These are phyloP conservation scores for Andrena cerasifolii DNA, from an alignment of 1,140 invertebrate genomes.

Conservation along the genomic window DNA sequence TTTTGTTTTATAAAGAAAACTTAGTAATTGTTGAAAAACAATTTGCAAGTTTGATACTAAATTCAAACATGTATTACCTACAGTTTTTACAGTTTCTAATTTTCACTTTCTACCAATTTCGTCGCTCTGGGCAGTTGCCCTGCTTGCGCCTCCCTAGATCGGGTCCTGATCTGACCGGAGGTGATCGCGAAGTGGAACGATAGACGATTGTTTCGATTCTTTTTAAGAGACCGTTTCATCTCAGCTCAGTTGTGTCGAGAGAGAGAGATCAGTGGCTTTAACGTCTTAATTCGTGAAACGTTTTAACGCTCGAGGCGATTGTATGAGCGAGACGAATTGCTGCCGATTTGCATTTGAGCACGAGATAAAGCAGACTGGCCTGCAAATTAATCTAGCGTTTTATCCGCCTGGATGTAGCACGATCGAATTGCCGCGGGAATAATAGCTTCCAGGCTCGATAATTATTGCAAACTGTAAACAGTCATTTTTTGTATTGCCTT, in stretches of 20 bases:
- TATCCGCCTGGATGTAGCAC: constrained; percentile 34
- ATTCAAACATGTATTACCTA: no score
- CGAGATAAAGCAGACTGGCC: constrained; percentile 54
- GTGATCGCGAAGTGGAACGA: not conserved
- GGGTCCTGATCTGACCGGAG: no score
- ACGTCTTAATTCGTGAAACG: constrained; percentile 65
- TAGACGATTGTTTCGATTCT: not conserved
- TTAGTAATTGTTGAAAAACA: no score
- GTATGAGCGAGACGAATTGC: constrained; percentile 66
- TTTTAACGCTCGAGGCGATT: constrained; percentile 55
- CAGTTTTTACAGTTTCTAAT: no score
- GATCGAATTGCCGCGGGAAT: constrained; percentile 26
- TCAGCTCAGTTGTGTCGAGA: not conserved
- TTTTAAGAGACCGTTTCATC: constrained; percentile 6
- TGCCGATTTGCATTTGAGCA: constrained; percentile 64
- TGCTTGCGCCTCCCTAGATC: no score
- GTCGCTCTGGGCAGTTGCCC: no score
- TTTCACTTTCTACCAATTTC: no score
- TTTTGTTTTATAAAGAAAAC: no score
- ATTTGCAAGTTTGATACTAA: no score
- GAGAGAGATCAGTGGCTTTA: constrained; percentile 23
- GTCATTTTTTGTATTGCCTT: not conserved
- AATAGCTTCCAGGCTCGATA: not conserved
- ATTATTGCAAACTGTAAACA: not conserved
- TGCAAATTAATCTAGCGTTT: constrained; percentile 64